These are phyloP conservation scores for Tinea trinotella DNA, from an alignment of 2,888 invertebrate species.

Conservation along the genomic window DNA sequence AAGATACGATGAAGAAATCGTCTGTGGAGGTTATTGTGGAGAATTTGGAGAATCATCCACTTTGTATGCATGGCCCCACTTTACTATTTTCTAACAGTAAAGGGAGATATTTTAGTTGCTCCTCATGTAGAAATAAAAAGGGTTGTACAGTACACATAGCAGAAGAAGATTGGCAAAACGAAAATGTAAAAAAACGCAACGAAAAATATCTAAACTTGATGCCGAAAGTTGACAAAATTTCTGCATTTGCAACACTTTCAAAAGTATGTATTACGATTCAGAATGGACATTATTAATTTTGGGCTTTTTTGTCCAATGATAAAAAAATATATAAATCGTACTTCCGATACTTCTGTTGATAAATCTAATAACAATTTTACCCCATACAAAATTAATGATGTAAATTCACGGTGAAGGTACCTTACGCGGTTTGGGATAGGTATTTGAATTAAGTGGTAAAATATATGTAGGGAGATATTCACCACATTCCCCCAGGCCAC, in stretches of 20 bases:
- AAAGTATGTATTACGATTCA: not conserved
- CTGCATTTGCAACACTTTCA: conserved; percentile 37
- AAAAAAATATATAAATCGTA: too few species aligned
- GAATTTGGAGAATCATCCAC: conserved; percentile 75
- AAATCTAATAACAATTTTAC: too few species aligned
- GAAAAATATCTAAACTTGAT: conserved; percentile 57
- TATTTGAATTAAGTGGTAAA: too few species aligned
- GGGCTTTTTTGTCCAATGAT: too few species aligned
- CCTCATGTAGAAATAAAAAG: conserved; percentile 86
- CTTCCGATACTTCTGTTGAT: too few species aligned
- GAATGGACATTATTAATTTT: too few species aligned
- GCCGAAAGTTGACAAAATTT: conserved; percentile 64
- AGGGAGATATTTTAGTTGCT: conserved; percentile 83
- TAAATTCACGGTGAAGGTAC: too few species aligned
- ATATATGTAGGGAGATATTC: too few species aligned
- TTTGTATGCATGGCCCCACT: conserved; percentile 84
- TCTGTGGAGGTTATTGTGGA: conserved; percentile 68
- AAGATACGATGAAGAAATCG: conserved; percentile 27
- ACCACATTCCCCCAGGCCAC: too few species aligned
- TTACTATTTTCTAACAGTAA: conserved; percentile 76
- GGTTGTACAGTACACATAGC: conserved; percentile 80
- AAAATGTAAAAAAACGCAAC: conserved; percentile 55
- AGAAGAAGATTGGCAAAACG: conserved; percentile 66
- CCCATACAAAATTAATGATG: too few species aligned
- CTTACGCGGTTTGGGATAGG: too few species aligned